Evolutionary conservation across 2,113 vertebrate species (phyloP).

Genomic region (Xiphophorus couchianus): DNA sequence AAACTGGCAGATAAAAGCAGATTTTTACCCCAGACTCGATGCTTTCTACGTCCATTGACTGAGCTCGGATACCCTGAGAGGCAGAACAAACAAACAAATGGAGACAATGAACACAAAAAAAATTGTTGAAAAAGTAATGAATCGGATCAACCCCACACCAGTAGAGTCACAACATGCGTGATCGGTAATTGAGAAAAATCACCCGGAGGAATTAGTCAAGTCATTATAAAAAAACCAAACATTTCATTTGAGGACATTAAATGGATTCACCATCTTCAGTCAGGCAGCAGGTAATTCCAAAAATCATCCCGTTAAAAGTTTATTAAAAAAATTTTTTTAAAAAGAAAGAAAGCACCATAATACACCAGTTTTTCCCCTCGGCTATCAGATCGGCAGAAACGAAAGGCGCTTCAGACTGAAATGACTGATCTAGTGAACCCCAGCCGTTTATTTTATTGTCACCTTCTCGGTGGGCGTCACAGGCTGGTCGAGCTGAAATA

Average conservation of each 20-base stretch:
- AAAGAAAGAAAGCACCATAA: background rate
- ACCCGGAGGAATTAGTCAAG: background rate
- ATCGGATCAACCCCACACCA: background rate
- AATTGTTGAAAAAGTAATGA: too few relatives aligned
- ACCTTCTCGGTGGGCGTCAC: conserved; percentile 32
- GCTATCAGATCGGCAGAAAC: background rate
- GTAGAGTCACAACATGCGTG: conserved; percentile 14
- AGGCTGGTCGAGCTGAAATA: conserved; percentile 55
- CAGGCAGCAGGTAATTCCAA: background rate
- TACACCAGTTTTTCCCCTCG: background rate
- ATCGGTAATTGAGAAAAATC: background rate
- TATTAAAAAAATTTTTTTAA: background rate
- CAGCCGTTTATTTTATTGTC: conserved; percentile 5
- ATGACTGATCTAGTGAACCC: background rate
- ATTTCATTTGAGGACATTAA: background rate
- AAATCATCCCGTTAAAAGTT: background rate
- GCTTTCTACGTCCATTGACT: conserved; percentile 69
- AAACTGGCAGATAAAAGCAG: background rate
- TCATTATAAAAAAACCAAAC: background rate
- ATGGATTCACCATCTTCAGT: background rate
- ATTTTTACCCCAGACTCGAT: conserved; percentile 67
- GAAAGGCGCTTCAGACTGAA: background rate
- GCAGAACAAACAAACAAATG: conserved; percentile 1
- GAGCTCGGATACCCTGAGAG: conserved; percentile 61
- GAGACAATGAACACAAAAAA: conserved; percentile 1